These are phyloP conservation scores for Agrotis puta DNA, from an alignment of 2,888 invertebrate genomes.

Conservation along the genomic window DNA sequence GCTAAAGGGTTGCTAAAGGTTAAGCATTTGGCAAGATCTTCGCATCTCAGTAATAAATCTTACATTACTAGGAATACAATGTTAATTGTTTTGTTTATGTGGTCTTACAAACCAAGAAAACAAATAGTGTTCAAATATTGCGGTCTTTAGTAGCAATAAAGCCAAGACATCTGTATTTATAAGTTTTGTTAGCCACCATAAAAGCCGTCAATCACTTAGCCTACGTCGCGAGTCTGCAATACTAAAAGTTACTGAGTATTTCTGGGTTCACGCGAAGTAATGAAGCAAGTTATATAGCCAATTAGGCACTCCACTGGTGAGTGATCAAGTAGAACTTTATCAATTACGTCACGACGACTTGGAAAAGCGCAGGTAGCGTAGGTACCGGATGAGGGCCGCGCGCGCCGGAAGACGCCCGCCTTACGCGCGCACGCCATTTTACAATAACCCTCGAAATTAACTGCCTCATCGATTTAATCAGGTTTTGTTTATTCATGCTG, in stretches of 20 bases:
- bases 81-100: conserved; percentile 8
- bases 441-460: conserved; percentile 76
- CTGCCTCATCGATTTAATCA: conserved; percentile 74
- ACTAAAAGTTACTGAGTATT: conserved; percentile 33
- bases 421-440: conserved; percentile 80
- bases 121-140: conserved; percentile 19
- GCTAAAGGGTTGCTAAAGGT: not conserved
- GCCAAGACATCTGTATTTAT: conserved; percentile 40
- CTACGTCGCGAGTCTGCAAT: conserved; percentile 53
- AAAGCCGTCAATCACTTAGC: conserved; percentile 62
- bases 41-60: conserved; percentile 2
- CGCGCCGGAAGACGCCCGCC: conserved; percentile 75
- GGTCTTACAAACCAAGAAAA: conserved; percentile 10
- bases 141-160: conserved; percentile 37
- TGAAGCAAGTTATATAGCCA: conserved; percentile 57
- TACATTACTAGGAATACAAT: conserved; percentile 3
- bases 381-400: conserved; percentile 73
- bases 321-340: conserved; percentile 67
- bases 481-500: conserved; percentile 69
- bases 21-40: conserved; percentile 23
- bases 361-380: conserved; percentile 55
- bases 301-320: conserved; percentile 54
- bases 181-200: conserved; percentile 32
- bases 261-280: conserved; percentile 47
- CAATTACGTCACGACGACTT: conserved; percentile 62